Percentiles rank a stretch among this genome's conserved stretches.
These are phyloP conservation scores for Drosophila erecta DNA, from an alignment of 1,140 invertebrate genomes.

Conservation along the genomic window DNA sequence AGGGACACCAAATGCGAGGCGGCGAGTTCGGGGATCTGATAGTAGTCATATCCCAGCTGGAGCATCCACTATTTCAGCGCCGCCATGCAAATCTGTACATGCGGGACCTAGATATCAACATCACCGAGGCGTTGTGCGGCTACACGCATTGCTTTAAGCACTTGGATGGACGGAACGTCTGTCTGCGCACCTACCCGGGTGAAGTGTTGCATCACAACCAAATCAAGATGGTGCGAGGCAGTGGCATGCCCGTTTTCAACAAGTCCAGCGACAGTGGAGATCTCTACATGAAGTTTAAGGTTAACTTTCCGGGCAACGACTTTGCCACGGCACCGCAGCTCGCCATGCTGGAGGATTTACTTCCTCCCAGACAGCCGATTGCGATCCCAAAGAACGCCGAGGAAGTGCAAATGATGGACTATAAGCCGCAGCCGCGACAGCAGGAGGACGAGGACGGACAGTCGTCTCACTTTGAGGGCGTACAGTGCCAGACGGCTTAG, in stretches of 20 bases:
- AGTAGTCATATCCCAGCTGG: conserved; percentile 93
- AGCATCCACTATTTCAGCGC: conserved; percentile 91
- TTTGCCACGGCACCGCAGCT: conserved; percentile 90
- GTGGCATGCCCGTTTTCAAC: conserved; percentile 96
- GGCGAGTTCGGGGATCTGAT: conserved; percentile 94
- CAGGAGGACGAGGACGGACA: conserved; percentile 73
- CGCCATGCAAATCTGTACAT: conserved; percentile 91
- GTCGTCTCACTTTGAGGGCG: conserved; percentile 70
- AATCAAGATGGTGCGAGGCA: conserved; percentile 91
- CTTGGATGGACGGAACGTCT: conserved; percentile 92
- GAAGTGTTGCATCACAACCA: conserved; percentile 90
- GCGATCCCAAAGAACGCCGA: conserved; percentile 91
- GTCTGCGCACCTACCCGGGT: conserved; percentile 90
- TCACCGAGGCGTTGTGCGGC: conserved; percentile 96
- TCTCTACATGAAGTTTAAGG: conserved; percentile 94
- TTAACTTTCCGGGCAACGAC: conserved; percentile 93
- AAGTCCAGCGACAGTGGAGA: conserved; percentile 94
- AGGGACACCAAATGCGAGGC: conserved; percentile 95
- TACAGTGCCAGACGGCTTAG: conserved; percentile 81
- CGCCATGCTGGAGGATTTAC: conserved; percentile 89
- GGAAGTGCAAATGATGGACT: conserved; percentile 93
- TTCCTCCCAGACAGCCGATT: conserved; percentile 89
- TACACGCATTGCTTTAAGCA: conserved; percentile 93
- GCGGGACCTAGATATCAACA: conserved; percentile 88
- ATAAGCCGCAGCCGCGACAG: conserved; percentile 87